Evolutionary conservation across 2,113 vertebrate genomes (phyloP).

Genomic region (Chinchilla lanigera): DNA sequence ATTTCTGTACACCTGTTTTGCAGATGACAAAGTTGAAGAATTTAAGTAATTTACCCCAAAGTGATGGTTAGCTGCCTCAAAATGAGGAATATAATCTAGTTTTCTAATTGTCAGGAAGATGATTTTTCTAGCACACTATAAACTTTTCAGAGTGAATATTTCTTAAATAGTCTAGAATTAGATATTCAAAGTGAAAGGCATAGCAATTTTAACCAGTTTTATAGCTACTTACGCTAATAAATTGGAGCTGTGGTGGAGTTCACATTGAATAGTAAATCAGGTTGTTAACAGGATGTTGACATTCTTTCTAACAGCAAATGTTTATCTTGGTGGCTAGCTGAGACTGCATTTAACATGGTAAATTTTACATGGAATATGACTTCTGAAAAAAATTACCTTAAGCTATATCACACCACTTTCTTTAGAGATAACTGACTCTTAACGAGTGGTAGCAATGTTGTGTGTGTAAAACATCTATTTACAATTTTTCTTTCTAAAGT

Average conservation of each 20-base stretch:
- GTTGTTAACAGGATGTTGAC: not conserved
- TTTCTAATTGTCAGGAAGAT: not conserved
- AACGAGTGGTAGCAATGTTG: not conserved
- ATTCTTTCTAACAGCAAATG: not conserved
- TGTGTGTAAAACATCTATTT: not conserved
- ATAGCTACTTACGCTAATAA: not conserved
- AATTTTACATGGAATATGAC: not conserved
- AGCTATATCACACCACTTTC: not conserved
- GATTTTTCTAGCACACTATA: not conserved
- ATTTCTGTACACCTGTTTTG: not conserved
- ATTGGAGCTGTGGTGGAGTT: not conserved
- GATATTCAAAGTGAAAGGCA: not conserved
- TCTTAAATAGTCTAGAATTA: slow-evolving; percentile 1
- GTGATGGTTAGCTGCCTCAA: not conserved
- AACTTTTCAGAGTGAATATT: not conserved
- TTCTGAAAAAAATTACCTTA: not conserved
- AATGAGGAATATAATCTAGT: not conserved
- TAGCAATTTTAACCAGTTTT: not conserved
- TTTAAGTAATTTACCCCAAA: not conserved
- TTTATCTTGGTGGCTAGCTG: not conserved
- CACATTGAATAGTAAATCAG: not conserved
- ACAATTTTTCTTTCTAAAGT: not conserved
- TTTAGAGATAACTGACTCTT: not conserved
- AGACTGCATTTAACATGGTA: not conserved
- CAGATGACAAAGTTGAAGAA: not conserved